Evolutionary conservation across 2,797 vertebrate species (phyloP).

Genomic region (Sylvilagus floridanus): DNA sequence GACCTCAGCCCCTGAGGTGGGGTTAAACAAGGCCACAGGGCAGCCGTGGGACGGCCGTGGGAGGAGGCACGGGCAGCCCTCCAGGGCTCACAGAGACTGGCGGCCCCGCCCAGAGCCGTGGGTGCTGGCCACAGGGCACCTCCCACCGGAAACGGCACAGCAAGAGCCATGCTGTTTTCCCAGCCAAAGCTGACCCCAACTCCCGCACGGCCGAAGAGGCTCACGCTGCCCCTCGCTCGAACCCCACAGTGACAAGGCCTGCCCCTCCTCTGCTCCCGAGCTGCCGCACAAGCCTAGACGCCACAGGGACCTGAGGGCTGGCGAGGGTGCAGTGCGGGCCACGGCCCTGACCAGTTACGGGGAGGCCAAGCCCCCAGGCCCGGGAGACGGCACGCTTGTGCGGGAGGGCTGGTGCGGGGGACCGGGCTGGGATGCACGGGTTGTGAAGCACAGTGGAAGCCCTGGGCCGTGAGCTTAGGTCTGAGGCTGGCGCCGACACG

Average conservation of each 20-base stretch:
- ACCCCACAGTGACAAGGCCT: conserved; percentile 15
- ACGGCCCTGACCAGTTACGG: conserved; percentile 42
- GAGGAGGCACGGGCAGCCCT: too few species aligned
- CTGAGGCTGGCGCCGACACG: conserved; percentile 33
- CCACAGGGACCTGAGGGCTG: too few species aligned
- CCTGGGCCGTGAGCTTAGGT: conserved; percentile 61
- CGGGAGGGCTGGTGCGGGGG: background rate
- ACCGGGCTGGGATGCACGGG: conserved; percentile 53
- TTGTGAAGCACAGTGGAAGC: conserved; percentile 70
- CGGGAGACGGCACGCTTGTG: too few species aligned
- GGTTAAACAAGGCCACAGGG: too few species aligned
- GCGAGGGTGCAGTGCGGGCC: too few species aligned
- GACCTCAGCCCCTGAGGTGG: background rate
- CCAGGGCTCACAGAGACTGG: too few species aligned
- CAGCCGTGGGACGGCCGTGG: too few species aligned
- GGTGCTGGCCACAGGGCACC: background rate
- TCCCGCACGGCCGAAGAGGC: conserved; percentile 71
- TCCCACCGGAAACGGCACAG: conserved; percentile 59
- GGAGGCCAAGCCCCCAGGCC: conserved; percentile 20
- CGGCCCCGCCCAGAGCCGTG: background rate
- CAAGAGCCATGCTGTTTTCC: conserved; percentile 56
- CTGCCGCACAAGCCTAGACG: conserved; percentile 54
- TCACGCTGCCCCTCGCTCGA: too few species aligned
- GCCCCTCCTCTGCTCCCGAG: conserved; percentile 45
- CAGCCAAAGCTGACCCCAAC: conserved; percentile 35